Base-by-base conservation (phyloP, 2,113 vertebrate species). In the Odobenus rosmarus region DNA sequence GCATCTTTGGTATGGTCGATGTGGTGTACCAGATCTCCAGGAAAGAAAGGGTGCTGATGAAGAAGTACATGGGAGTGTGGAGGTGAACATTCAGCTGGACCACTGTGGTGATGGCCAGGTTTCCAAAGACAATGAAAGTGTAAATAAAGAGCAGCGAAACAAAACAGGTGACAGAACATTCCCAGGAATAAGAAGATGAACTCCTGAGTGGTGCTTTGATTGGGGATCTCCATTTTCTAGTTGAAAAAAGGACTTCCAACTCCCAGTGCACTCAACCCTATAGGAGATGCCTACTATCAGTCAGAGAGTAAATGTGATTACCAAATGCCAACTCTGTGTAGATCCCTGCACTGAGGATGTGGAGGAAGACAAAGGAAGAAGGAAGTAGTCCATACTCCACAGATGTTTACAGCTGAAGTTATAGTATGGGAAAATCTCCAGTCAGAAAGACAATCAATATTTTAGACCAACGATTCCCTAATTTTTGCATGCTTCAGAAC, bases 1-100 rank as follows among this genome's bases (percentile, higher is more conserved):
- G 94, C 97, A 98, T 96, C 59, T 95, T 61, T 3, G 94, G 97
- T 23, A 96, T 97, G 64, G 97, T 97, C 28, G 91, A 88, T 5
- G 94, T 98, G 57, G 97, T 98, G 4, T 97, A 97, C 95, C 95
- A 97, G 24, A 98, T 88, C 92, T 98, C 98, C 86, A 98, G 83
- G 42, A 90, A 94, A 18, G 96, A 96, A n/a, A 98, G 97, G 26
- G 74, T 53, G 0, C 89, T 93, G 46, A 97, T 96, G 7, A 98
- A 98, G 39, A 94, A 92, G 62, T 98, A 98, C 97, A 98, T 98
- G 26, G 97, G 97, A 0, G 57, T 98, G 19, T 95, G 95, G 28
- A 98, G 93, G 13, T 96, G 92, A 19, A 3, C 4, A 5, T 97
- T 97, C 67, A 95, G 23, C 15, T 81, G 95, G 42, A 98, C 96